Evolutionary conservation across 2,888 invertebrate genomes (phyloP), one percentile per base, ranked within the genome.

Genomic region (Lottia scabra): DNA sequence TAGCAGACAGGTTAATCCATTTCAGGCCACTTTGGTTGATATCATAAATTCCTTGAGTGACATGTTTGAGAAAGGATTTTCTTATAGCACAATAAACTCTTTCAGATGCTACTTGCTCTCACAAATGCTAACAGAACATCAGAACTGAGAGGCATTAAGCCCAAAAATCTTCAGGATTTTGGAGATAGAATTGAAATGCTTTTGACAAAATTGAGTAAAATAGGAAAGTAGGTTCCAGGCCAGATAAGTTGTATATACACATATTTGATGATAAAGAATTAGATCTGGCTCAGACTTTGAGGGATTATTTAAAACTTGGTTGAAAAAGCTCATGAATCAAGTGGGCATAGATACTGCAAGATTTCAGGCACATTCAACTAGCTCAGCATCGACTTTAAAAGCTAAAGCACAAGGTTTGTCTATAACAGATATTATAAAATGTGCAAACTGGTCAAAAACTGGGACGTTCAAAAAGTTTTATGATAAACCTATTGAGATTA

Each of bases 21-120:
- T 72, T 72, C 67, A 72, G 30, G 63, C 68, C 72, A 67, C 68
- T 72, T 16, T 64, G 72, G 65, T 48, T 30, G 30, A 68, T 65
- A 13, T 68, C 26, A 62, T 63, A 15, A 63, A 68, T 12, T 69
- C 65, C 27, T 30, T 72, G 12, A 44, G 56, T 4, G 65, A 43
- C n/a, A 68, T 46, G 48, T 48, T 48, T 48, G 48, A 48, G 16
- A 16, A 48, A 48, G 48, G 48, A 0, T 6, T 48, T 48, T 48
- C 48, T 15, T 48, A 48, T 48, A 48, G 19, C 48, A 48, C 48
- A 15, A 48, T 48, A 48, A 48, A 48, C 15, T 13, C 48, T 13
- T 3, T 48, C 5, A 48, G 48, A 72, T 72, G 72, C 43, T 64
- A 1, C 48, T 72, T 16, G 63, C 68, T 15, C 27, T 65, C 8